A percentile compares a stretch with the other conserved stretches of the same genome.
These are phyloP conservation scores for Phaethornis superciliosus DNA, from an alignment of 2,113 vertebrate genomes.

Conservation along the genomic window DNA sequence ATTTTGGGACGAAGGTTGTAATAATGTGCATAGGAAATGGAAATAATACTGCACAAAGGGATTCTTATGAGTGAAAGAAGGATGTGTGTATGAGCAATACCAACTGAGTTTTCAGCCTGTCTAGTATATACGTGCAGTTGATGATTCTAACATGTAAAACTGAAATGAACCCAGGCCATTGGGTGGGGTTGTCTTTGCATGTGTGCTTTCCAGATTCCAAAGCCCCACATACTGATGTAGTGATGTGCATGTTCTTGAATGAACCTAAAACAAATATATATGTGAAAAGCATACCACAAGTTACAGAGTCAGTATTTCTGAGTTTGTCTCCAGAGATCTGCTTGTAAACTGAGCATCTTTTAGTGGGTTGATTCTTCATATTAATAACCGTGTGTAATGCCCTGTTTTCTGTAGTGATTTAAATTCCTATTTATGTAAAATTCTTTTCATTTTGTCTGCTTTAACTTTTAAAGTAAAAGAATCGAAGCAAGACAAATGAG, in stretches of 20 bases:
- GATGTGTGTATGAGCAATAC: neutral
- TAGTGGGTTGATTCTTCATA: neutral
- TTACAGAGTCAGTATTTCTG: neutral
- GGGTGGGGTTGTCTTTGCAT: neutral
- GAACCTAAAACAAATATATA: neutral
- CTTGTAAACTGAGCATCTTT: neutral
- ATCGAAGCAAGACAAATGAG: neutral
- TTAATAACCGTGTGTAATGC: neutral
- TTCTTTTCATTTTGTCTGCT: neutral
- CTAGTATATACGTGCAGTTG: neutral
- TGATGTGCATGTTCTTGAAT: neutral
- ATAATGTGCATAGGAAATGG: neutral
- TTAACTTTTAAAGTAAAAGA: neutral
- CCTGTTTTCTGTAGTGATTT: neutral
- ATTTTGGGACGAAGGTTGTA: neutral
- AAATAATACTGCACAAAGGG: neutral
- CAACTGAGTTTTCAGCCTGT: neutral
- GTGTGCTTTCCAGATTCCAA: neutral
- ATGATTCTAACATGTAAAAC: neutral
- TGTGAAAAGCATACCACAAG: rapidly evolving
- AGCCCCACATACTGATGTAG: neutral
- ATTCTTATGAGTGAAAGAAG: neutral
- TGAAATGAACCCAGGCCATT: neutral
- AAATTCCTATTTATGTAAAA: neutral
- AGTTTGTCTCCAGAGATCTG: neutral